A percentile compares a stretch with the other conserved stretches of the same genome.
These are phyloP conservation scores for Salminus brasiliensis DNA, from an alignment of 2,113 vertebrate species.

Conservation along the genomic window DNA sequence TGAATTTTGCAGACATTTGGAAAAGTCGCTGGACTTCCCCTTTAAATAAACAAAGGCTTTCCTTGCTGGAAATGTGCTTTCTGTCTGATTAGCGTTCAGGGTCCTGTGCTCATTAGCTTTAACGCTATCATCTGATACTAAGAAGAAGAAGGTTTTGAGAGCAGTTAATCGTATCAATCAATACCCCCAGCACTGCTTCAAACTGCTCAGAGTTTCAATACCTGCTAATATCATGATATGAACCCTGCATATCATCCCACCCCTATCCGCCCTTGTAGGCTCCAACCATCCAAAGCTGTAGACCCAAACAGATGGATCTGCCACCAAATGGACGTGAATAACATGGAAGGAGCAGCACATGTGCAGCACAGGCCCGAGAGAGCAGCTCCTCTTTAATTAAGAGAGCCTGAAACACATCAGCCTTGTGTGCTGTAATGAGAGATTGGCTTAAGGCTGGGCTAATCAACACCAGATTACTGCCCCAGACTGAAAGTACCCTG, in stretches of 20 bases:
- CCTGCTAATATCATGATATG: neutral
- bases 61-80: no score
- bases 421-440: slow-evolving; percentile 72
- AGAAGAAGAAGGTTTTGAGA: no score
- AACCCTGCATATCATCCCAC: neutral
- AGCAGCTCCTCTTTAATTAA: slow-evolving; percentile 75
- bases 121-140: no score
- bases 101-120: no score
- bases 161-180: no score
- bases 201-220: no score
- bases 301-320: neutral
- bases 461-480: slow-evolving; percentile 78
- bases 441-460: slow-evolving; percentile 66
- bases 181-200: no score
- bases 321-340: slow-evolving; percentile 16
- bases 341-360: slow-evolving; percentile 63
- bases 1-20: no score
- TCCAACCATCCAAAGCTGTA: slow-evolving; percentile 8
- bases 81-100: no score
- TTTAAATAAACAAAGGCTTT: no score
- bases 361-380: slow-evolving; percentile 63
- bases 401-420: slow-evolving; percentile 68
- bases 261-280: slow-evolving; percentile 6
- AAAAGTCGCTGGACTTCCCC: no score
- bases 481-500: slow-evolving; percentile 57